Base-by-base conservation (phyloP, 2,113 vertebrate species). In the Bufo gargarizans region DNA sequence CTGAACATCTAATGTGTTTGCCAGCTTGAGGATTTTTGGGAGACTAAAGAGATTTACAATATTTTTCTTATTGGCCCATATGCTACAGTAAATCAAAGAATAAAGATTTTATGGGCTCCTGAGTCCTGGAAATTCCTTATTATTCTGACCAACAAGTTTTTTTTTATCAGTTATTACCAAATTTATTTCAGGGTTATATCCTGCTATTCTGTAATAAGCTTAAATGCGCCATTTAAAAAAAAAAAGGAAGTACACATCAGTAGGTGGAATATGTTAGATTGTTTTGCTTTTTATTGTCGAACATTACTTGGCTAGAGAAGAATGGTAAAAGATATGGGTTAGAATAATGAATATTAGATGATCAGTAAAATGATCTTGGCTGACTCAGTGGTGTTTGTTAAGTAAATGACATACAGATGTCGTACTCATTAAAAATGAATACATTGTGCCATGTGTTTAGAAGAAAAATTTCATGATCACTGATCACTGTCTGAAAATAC, bases 331-430 rank as follows among this genome's bases (percentile, higher is more conserved):
- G 67, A 89, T 78, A 91, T 92, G 95, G 92, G 43, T 16, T 65
- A 61, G 85, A 77, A 50, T 72, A 77, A 96, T 99, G 91, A 96
- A 98, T 97, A 95, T 97, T 99, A 96, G 95, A 96, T 93, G 93
- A 92, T 89, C 89, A 91, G 96, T 94, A 97, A 99, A 95, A 91
- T 6, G 94, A 99, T 96, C 95, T 92, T 89, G 92, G 90, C 94
- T 92, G 92, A 92, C 85, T 92, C 89, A 92, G 91, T 91, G 89
- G 85, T 86, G 55, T 94, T 95, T 93, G 92, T 96, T 93, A 93
- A 95, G 96, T 90, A 95, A 97, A 94, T 91, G 89, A 92, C 89
- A 93, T 94, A 93, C 91, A 92, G 91, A 96, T 94, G 91, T 91
- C 90, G 90, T 86, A 84, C 88, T 93, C 94, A 97, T 97, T 93